Percentiles rank a stretch among this genome's conserved stretches.
Evolutionary conservation across 2,113 vertebrate species (phyloP).

Genomic region (Protobothrops mucrosquamatus): DNA sequence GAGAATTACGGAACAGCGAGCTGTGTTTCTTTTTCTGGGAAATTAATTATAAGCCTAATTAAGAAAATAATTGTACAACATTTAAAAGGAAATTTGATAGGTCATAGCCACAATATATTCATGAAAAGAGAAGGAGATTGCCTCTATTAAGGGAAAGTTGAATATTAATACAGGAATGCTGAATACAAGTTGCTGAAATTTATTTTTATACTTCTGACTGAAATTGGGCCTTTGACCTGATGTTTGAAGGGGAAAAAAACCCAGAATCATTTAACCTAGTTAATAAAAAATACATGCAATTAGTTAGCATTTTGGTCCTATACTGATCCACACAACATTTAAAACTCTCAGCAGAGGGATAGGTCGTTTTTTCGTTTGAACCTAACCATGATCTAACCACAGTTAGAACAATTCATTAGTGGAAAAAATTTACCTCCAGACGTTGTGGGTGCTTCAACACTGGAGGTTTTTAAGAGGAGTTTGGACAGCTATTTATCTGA

Average conservation of each 20-base stretch:
- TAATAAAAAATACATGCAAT: background rate
- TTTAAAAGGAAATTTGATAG: conserved; percentile 19
- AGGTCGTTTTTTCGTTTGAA: background rate
- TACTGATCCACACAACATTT: too few species aligned
- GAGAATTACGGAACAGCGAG: conserved; percentile 25
- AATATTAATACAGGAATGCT: background rate
- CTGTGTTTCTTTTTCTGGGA: conserved; percentile 5
- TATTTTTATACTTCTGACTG: conserved; percentile 8
- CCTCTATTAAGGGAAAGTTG: background rate
- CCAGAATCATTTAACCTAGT: background rate
- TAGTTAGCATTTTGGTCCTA: background rate
- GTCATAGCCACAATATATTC: conserved; percentile 14
- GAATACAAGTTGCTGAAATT: background rate
- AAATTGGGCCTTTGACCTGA: background rate
- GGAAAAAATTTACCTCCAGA: too few species aligned
- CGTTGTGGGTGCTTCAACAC: too few species aligned
- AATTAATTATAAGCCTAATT: conserved; percentile 37
- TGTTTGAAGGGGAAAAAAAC: background rate
- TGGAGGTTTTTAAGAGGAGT: background rate
- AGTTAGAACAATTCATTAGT: background rate
- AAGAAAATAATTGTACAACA: conserved; percentile 23
- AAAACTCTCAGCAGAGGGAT: background rate
- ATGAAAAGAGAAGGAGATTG: conserved; percentile 12
- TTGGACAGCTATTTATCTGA: background rate
- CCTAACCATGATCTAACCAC: background rate